These are phyloP conservation scores for Drosophila orosa DNA, from an alignment of 1,140 invertebrate species.

Conservation along the genomic window DNA sequence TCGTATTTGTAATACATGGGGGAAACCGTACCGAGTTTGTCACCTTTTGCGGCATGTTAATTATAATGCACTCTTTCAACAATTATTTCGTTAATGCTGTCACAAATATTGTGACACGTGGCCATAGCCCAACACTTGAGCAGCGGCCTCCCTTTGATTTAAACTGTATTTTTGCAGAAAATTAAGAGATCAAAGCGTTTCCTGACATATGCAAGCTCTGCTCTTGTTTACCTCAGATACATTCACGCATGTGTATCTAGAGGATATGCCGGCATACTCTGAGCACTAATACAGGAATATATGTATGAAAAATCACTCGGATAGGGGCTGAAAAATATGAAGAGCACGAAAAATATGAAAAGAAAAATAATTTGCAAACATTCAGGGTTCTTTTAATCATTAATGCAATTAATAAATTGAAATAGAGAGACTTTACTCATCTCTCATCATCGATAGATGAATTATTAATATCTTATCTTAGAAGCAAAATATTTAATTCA, in stretches of 20 bases:
- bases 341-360: constrained; percentile 1
- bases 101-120: constrained; percentile 74
- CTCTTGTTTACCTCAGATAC: constrained; percentile 35
- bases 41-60: constrained; percentile 38
- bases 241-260: constrained; percentile 18
- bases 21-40: constrained; percentile 12
- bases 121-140: constrained; percentile 39
- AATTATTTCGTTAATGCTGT: constrained; percentile 59
- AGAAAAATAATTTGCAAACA: neutral
- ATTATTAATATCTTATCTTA: too few relatives aligned
- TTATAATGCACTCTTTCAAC: constrained; percentile 67
- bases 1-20: constrained; percentile 26
- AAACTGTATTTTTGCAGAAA: constrained; percentile 66
- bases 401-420: neutral
- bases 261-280: constrained; percentile 2
- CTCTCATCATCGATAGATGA: too few relatives aligned
- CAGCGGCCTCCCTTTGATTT: constrained; percentile 72
- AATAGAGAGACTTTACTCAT: too few relatives aligned
- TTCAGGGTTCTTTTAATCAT: neutral
- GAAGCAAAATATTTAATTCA: too few relatives aligned
- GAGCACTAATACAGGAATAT: constrained; percentile 1
- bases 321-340: neutral
- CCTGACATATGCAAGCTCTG: constrained; percentile 33
- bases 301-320: neutral
- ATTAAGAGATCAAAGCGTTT: constrained; percentile 73